These are phyloP conservation scores for Tachystola acroxantha DNA, from an alignment of 2,888 invertebrate species.

Conservation along the genomic window DNA sequence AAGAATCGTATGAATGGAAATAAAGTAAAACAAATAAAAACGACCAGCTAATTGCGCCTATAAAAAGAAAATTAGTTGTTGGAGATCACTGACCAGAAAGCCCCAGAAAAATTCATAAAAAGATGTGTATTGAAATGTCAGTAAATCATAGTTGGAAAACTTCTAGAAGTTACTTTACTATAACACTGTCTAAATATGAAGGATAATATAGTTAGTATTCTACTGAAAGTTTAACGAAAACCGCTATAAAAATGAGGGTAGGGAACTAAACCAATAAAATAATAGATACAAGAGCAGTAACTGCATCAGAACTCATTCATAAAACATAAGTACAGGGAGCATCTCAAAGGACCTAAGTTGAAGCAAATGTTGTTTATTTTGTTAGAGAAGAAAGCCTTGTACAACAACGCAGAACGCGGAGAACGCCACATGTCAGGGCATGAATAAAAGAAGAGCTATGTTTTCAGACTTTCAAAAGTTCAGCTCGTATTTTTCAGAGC, in stretches of 20 bases:
- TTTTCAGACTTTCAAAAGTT: slow-evolving; percentile 73
- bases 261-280: slow-evolving; percentile 20
- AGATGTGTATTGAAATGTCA: no score
- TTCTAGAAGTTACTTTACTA: no score
- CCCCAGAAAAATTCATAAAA: no score
- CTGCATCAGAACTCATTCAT: slow-evolving; percentile 69
- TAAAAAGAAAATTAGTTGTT: no score
- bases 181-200: no score
- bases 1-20: no score
- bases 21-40: no score
- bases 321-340: slow-evolving; percentile 62
- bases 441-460: slow-evolving; percentile 75
- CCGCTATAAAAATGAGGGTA: no score
- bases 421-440: slow-evolving; percentile 73
- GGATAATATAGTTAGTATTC: no score
- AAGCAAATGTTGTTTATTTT: slow-evolving; percentile 76
- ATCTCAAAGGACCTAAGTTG: slow-evolving; percentile 72
- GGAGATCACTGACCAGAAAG: no score
- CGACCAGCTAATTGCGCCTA: no score
- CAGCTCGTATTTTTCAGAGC: slow-evolving; percentile 62
- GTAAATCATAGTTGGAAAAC: no score
- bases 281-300: slow-evolving; percentile 34
- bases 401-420: slow-evolving; percentile 65
- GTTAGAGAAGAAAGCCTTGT: slow-evolving; percentile 71
- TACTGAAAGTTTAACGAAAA: neutral